Conservation (phyloP, 2,797 vertebrate species). For the Coccyzus lansbergi region DNA sequence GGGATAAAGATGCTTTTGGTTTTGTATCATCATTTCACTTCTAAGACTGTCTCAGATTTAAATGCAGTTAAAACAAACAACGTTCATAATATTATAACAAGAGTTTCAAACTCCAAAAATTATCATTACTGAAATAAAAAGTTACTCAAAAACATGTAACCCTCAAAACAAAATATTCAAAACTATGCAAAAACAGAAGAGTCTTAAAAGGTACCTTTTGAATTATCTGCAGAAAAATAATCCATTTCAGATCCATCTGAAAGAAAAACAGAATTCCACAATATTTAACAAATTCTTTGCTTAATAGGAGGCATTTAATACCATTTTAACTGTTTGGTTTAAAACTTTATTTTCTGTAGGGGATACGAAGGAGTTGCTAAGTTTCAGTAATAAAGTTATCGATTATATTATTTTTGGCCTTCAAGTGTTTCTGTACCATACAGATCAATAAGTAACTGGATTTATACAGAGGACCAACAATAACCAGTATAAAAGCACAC, state of each 20-base stretch:
- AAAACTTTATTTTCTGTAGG: not conserved
- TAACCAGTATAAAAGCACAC: not conserved
- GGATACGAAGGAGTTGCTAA: not conserved
- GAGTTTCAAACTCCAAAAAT: not conserved
- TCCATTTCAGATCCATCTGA: slow-evolving; percentile 89
- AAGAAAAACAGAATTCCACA: not conserved
- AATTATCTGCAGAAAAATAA: slow-evolving; percentile 88
- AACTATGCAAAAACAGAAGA: not conserved
- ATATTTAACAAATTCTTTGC: not conserved
- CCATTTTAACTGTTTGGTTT: not conserved
- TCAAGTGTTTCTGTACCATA: not conserved
- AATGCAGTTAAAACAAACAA: not conserved
- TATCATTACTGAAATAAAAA: not conserved
- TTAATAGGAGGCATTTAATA: not conserved
- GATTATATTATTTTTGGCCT: not conserved
- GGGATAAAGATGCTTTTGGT: not conserved
- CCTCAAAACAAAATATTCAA: not conserved
- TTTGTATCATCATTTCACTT: not conserved
- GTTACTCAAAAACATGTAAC: not conserved
- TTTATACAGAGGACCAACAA: not conserved
- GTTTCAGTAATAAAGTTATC: not conserved
- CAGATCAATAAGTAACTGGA: not conserved
- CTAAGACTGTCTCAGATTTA: not conserved
- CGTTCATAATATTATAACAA: not conserved
- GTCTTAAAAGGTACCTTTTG: slow-evolving; percentile 83